Base-by-base conservation (phyloP, 2,797 vertebrate genomes). In the Sarcoramphus papa region DNA sequence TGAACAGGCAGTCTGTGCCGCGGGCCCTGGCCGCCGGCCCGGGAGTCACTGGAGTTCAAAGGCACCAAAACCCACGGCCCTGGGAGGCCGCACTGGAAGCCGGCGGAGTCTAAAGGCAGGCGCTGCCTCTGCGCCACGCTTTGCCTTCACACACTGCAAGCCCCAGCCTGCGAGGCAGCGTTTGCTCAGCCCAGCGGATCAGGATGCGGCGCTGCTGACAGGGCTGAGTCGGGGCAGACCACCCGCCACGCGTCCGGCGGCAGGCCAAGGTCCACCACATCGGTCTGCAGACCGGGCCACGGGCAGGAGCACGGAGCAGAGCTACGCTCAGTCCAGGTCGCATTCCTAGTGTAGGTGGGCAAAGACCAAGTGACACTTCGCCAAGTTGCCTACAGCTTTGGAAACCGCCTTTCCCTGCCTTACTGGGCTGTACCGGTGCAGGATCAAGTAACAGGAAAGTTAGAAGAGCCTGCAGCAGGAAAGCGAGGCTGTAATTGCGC, bases 201-300 rank as follows among this genome's bases (percentile, higher is more conserved):
- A 15, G 17, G 62, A 5, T 3, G 23, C n/a, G 3, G 8, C 1
- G 7, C 57, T 40, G 56, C 33, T n/a, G 6, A 5, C 35, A 25
- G 63, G 51, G 33, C 64, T 35, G 69, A 63, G 53, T 5, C 25
- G 4, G 27, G 47, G 24, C 48, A 50, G 20, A n/a, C 10, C 21
- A 19, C 14, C 57, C 1, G 0, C 31, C 17, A 2, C 3, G 1
- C 3, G 1, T 1, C 40, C 14, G 0, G 18, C 9, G 41, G 11
- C 27, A 33, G 27, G 48, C 54, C 54, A 7, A 22, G 27, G 53
- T 16, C 48, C 78, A 50, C 31, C 40, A 15, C 0, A 0, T 18
- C 27, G 9, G 20, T 4, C 78, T 56, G 74, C 63, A 50, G 48
- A 25, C 11, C 50, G 1, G 0, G 50, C 4, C 23, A 6, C 0